Evolutionary conservation across 2,888 invertebrate genomes (phyloP).

Genomic region (Calliphora vomitoria): DNA sequence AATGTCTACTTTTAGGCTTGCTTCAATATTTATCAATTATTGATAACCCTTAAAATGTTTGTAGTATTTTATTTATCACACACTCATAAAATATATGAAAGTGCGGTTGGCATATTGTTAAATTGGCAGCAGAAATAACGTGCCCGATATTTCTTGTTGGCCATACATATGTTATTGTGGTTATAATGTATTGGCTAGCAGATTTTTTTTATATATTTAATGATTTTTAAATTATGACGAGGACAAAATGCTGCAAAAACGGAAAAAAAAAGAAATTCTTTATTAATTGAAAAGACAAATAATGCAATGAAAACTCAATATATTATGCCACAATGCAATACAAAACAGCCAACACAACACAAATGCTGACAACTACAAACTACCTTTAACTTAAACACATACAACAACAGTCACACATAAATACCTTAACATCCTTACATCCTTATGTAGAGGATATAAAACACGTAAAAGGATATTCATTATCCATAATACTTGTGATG

Average conservation of each 20-base stretch:
- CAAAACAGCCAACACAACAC: slow-evolving; percentile 16
- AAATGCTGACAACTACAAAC: slow-evolving; percentile 41
- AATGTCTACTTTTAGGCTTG: slow-evolving; percentile 27
- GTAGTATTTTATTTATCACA: slow-evolving; percentile 11
- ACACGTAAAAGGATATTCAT: slow-evolving; percentile 62
- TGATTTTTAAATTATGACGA: slow-evolving; percentile 72
- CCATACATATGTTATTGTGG: slow-evolving; percentile 70
- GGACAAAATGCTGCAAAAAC: background rate
- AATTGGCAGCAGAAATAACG: slow-evolving; percentile 54
- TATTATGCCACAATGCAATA: slow-evolving; percentile 64
- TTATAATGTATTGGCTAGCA: slow-evolving; percentile 53
- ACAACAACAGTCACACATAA: background rate
- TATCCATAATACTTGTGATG: slow-evolving; percentile 66
- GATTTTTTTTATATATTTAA: slow-evolving; percentile 67
- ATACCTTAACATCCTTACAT: slow-evolving; percentile 33
- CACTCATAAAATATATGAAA: slow-evolving; percentile 39
- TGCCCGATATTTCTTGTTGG: slow-evolving; percentile 40
- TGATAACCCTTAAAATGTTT: slow-evolving; percentile 17
- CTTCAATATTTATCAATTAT: slow-evolving; percentile 29
- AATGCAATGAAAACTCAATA: slow-evolving; percentile 67
- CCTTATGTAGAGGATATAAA: slow-evolving; percentile 32
- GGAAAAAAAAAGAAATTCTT: slow-evolving; percentile 51
- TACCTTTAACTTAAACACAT: slow-evolving; percentile 53
- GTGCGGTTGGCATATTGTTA: slow-evolving; percentile 68
- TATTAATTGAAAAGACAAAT: slow-evolving; percentile 68